Conservation (phyloP, 1,140 invertebrate genomes). For the Battus philenor region DNA sequence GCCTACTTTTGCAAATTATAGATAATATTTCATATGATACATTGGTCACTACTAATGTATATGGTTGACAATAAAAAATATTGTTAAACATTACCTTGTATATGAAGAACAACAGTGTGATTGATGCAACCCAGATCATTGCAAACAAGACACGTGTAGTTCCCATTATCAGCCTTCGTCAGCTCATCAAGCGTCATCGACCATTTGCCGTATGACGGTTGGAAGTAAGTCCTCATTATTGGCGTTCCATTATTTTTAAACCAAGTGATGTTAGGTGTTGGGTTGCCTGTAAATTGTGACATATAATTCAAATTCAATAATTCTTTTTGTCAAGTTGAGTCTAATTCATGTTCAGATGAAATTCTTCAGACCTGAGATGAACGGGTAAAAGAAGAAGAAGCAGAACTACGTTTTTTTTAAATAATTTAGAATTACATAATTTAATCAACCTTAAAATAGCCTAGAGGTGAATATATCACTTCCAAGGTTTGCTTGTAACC, state of each 20-base stretch:
- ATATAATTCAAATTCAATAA: no score
- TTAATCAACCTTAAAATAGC: no score
- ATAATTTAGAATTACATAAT: no score
- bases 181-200: conserved; percentile 84
- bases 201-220: conserved; percentile 79
- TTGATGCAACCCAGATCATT: conserved; percentile 87
- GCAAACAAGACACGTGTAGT: conserved; percentile 91
- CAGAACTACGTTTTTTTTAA: no score
- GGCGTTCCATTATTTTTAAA: conserved; percentile 82
- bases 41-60: no score
- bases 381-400: no score
- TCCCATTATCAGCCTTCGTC: conserved; percentile 85
- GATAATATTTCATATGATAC: no score
- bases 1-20: no score
- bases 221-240: conserved; percentile 77
- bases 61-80: conserved; percentile 2
- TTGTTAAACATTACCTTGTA: conserved; percentile 79
- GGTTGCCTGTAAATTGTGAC: conserved; percentile 78
- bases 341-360: background rate
- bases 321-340: background rate
- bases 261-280: conserved; percentile 88
- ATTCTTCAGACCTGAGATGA: no score
- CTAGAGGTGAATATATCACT: no score
- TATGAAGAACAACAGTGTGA: conserved; percentile 83
- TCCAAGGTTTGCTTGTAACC: no score